Base-by-base conservation (phyloP, 2,113 vertebrate species). In the Megaleporinus macrocephalus region DNA sequence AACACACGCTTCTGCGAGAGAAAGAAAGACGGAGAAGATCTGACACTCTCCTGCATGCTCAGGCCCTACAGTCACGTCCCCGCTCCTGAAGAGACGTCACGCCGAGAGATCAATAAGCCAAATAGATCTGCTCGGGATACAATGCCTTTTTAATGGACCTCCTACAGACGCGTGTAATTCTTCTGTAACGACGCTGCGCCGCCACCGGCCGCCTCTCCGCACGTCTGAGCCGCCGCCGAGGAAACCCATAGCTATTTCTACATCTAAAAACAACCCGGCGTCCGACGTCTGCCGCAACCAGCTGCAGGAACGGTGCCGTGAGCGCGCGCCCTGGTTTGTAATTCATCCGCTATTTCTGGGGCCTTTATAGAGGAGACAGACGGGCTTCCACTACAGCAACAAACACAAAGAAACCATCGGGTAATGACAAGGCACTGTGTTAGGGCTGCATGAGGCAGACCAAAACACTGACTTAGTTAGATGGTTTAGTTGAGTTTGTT, bases 21-120 rank as follows among this genome's bases (percentile, higher is more conserved):
- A 4, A 9, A n/a, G n/a, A n/a, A n/a, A n/a, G n/a, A n/a, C n/a
- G 1, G 41, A 44, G 41, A 44, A 9, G 41, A 44, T 44, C 41
- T 44, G 41, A 44, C 41, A 9, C 41, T 44, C 41, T 44, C 41
- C 18, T 59, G 69, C 73, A 53, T 15, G 18, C 49, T 33, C 51
- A 76, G 84, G 80, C 33, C 79, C 36, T 16, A 62, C 57, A 76
- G 18, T 15, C 47, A 57, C 30, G 79, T 81, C 79, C 73, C 83
- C 82, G 44, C 76, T 71, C 36, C 83, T 63, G 80, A 68, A 79
- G 30, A 80, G 74, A 65, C 83, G 71, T 81, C 86, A 84, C 84
- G 83, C 88, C 83, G 72, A 55, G 74, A 59, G 76, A 90, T 88
- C 83, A 85, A 89, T 85, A 76, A 73, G 27, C 15, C 76, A 71